Base-by-base conservation (phyloP, 1,140 invertebrate species). In the Vanessa atalanta region DNA sequence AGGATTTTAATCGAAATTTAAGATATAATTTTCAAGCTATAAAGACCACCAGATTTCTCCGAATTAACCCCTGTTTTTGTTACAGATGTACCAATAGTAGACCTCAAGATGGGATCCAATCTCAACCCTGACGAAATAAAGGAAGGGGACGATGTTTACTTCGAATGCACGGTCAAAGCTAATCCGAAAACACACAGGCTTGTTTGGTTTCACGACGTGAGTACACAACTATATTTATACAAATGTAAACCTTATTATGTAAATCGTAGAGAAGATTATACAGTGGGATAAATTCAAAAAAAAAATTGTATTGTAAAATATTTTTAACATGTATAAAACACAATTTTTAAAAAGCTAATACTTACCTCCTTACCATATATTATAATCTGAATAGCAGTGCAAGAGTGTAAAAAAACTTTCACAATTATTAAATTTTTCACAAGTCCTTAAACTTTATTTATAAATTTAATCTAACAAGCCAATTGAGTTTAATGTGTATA, bases 131-230 rank as follows among this genome's bases (percentile, higher is more conserved):
- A 96, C 75, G 95, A 96, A 85, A 97, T 97, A 84, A 97, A 97
- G 89, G 96, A 97, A 92, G 96, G 96, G 8, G 96, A 97, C 85
- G 96, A 96, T 86, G 96, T 96, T 64, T 97, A 97, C 84, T 96
- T 97, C 84, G 96, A 96, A 82, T 96, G 96, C 88, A 95, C 95
- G 66, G 96, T 97, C 57, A 94, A 95, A 82, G 95, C 97, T 14
- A 97, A 97, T 93, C 97, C 97, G 0, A 96, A 96, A 83, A 95
- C 95, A 14, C 96, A 96, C 85, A 95, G 96, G 82, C 94, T 97
- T 65, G 95, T 96, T 67, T 98, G 97, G 97, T 97, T 95, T 91
- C 97, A 97, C 87, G 96, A 96, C 80, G 97, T 97, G 94, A 96
- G 96, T 87, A 69, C 26, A 65, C 26, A 65, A 65, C 53, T 26